Evolutionary conservation across 2,113 vertebrate species (phyloP).

Genomic region (Tetrax tetrax): DNA sequence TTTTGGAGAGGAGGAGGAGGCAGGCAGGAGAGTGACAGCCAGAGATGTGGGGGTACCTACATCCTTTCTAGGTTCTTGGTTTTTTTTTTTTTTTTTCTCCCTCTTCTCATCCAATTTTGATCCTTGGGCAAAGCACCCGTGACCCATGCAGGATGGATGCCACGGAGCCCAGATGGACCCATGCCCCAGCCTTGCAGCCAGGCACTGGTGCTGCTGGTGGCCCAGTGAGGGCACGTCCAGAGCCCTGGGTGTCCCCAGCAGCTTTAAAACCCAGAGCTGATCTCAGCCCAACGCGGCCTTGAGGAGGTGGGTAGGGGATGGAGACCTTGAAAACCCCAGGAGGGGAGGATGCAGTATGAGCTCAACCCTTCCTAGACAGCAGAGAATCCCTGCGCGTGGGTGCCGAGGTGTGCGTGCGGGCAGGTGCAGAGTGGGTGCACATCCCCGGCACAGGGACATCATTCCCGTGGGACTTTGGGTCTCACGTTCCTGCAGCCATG

Average conservation of each 20-base stretch:
- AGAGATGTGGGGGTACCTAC: background rate
- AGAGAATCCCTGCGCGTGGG: fast-evolving
- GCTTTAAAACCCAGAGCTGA: background rate
- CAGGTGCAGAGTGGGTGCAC: background rate
- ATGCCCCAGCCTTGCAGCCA: background rate
- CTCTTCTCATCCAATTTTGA: background rate
- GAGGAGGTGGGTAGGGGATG: background rate
- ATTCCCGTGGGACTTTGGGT: fast-evolving
- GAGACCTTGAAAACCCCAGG: background rate
- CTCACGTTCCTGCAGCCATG: fast-evolving
- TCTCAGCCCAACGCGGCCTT: fast-evolving
- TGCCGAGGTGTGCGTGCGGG: background rate
- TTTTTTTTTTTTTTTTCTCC: fast-evolving
- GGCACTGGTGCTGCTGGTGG: background rate
- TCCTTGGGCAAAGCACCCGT: background rate
- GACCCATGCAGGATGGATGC: background rate
- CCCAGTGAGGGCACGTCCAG: too few species aligned
- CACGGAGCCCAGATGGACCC: background rate
- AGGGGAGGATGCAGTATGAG: background rate
- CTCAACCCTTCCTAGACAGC: background rate
- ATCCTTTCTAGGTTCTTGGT: background rate
- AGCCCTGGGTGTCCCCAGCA: background rate
- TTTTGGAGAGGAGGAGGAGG: constrained; percentile 4
- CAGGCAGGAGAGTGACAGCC: background rate
- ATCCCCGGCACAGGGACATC: background rate